Conservation (phyloP, 2,797 vertebrate species). For the Falco biarmicus region DNA sequence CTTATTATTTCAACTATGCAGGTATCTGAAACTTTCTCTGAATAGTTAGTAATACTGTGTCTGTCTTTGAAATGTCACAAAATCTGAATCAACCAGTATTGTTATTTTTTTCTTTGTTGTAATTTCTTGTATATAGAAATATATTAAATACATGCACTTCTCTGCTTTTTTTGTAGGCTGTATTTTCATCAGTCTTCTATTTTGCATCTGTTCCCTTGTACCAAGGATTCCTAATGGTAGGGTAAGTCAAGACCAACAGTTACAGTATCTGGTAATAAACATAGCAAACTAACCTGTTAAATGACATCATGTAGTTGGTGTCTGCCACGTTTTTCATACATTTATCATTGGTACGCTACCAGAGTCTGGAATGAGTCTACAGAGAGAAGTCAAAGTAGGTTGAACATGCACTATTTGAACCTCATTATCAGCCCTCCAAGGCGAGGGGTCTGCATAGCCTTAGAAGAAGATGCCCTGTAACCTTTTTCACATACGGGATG, state of each 20-base stretch:
- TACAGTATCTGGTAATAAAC: not conserved
- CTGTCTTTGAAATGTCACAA: not conserved
- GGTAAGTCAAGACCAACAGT: conserved; percentile 80
- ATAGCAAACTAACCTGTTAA: not conserved
- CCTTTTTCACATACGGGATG: accelerated
- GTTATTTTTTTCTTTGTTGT: not conserved
- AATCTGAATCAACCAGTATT: not conserved
- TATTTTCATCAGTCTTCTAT: conserved; percentile 98
- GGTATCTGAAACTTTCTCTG: conserved; percentile 75
- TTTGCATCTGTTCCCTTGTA: conserved; percentile 97
- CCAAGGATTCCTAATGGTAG: conserved; percentile 99
- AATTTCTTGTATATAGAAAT: not conserved
- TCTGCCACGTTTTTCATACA: not conserved
- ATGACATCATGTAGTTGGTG: not conserved
- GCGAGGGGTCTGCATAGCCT: not conserved
- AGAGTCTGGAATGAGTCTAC: not conserved
- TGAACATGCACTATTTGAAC: not conserved
- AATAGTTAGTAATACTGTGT: not conserved
- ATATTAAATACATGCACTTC: not conserved
- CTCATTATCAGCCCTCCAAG: not conserved
- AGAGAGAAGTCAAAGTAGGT: not conserved
- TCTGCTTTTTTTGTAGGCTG: conserved; percentile 82
- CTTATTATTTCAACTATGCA: conserved; percentile 99
- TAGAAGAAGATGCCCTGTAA: not conserved
- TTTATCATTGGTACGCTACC: not conserved